Evolutionary conservation across 1,140 invertebrate genomes (phyloP).

Genomic region (Drosophila sturtevanti): DNA sequence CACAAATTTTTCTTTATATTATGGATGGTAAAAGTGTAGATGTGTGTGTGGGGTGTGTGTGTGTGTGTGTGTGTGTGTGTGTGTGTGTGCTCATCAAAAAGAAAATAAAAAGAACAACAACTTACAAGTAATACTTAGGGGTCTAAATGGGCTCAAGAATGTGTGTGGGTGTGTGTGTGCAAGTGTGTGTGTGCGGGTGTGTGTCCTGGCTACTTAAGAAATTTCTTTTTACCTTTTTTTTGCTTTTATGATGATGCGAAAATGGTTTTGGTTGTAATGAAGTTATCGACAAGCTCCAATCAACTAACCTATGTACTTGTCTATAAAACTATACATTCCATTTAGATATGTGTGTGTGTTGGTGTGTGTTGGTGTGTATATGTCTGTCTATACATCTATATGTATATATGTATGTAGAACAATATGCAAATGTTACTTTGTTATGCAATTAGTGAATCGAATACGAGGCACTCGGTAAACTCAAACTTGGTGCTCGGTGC

Average conservation of each 20-base stretch:
- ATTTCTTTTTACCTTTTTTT: conserved; percentile 12
- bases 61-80: background rate
- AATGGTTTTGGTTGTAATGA: conserved; percentile 65
- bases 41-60: background rate
- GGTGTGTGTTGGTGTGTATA: background rate
- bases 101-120: conserved; percentile 17
- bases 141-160: conserved; percentile 66
- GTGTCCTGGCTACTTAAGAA: conserved; percentile 52
- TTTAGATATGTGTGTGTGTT: background rate
- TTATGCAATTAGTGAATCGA: conserved; percentile 82
- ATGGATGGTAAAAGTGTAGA: too few species aligned
- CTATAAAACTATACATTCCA: background rate
- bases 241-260: conserved; percentile 54
- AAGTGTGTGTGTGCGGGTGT: too few species aligned
- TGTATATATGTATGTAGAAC: conserved; percentile 71
- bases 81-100: background rate
- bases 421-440: conserved; percentile 82
- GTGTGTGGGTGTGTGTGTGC: too few species aligned
- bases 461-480: conserved; percentile 61
- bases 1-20: background rate
- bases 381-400: conserved; percentile 9
- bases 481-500: conserved; percentile 42
- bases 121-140: conserved; percentile 76
- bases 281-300: conserved; percentile 63
- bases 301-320: conserved; percentile 10